Base-by-base conservation (phyloP, 2,888 invertebrate genomes). In the Andrena hattorfiana region DNA sequence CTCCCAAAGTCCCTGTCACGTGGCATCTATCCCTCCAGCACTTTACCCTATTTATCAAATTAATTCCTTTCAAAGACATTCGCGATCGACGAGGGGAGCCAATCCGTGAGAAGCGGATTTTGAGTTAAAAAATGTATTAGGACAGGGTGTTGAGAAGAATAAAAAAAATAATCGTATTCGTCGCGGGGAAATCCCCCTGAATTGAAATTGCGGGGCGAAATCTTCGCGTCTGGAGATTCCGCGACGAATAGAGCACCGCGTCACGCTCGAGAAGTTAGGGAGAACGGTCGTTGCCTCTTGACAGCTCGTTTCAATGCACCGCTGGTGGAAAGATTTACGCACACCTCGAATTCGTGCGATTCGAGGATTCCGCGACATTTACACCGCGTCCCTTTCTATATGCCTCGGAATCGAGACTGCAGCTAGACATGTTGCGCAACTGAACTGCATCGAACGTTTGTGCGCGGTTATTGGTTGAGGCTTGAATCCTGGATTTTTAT, bases 231-330 rank as follows among this genome's bases (percentile, higher is more conserved):
- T 69, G 49, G 8, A 23, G 51, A 71, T 64, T 59, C 51, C 63
- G 13, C 73, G 60, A 62, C 60, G 70, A 86, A 78, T 32, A 64
- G 68, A 51, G 76, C 69, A 76, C 42, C 73, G 42, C 73, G 78
- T 81, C 77, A 77, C 75, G 81, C 77, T 78, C 70, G 67, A 77
- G 68, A 68, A 81, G 66, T 63, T 67, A 16, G 72, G 74, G 74
- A 60, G 74, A 81, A 86, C 69, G 79, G 67, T 87, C 77, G 79
- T 87, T 86, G 76, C 75, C 56, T 75, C 77, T 77, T 56, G 66
- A 72, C 77, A 62, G 81, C 42, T 51, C 64, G 68, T 64, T 77
- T 75, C 48, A 72, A 76, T 73, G 73, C 77, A 59, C 49, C 75
- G 64, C 60, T 67, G 60, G 35, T 20, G 42, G 66, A 54, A 77